Percentiles rank a stretch among this genome's conserved stretches.
Conservation (phyloP, 2,888 invertebrate genomes). For the Pterostichus madidus region DNA sequence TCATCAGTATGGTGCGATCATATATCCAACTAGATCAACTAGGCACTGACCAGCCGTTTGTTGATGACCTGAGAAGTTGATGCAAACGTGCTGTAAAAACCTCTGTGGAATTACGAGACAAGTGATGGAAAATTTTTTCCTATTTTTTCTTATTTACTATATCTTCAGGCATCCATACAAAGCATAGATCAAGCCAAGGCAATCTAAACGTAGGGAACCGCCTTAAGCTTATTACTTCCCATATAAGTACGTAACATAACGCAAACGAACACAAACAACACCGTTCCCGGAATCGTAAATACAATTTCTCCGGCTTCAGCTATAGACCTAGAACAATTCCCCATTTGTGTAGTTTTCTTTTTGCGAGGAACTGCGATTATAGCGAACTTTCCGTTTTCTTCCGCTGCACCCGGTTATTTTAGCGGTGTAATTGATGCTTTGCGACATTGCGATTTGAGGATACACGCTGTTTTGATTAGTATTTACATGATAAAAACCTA, state of each 20-base stretch:
- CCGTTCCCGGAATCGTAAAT: slow-evolving; percentile 51
- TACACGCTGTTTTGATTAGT: slow-evolving; percentile 23
- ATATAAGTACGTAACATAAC: slow-evolving; percentile 39
- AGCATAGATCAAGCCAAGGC: not conserved
- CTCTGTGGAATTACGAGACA: too few relatives aligned
- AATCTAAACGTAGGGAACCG: slow-evolving; percentile 12
- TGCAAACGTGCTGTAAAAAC: too few relatives aligned
- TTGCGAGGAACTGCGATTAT: slow-evolving; percentile 21
- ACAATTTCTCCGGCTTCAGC: slow-evolving; percentile 44
- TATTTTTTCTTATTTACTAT: too few relatives aligned
- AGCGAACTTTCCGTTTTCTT: slow-evolving; percentile 52
- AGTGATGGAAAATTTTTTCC: too few relatives aligned
- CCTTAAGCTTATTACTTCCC: slow-evolving; percentile 51
- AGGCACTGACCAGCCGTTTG: too few relatives aligned
- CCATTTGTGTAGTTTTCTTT: slow-evolving; percentile 32
- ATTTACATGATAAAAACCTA: slow-evolving; percentile 12
- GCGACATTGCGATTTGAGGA: slow-evolving; percentile 4
- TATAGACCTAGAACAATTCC: not conserved
- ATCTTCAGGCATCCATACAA: slow-evolving; percentile 39
- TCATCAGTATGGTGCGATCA: too few relatives aligned
- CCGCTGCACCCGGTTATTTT: slow-evolving; percentile 30
- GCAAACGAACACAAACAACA: slow-evolving; percentile 40
- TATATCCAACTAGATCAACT: too few relatives aligned
- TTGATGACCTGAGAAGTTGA: too few relatives aligned
- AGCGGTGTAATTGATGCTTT: slow-evolving; percentile 43